Conservation (phyloP, 2,888 invertebrate genomes). For the Drosophila kokeensis region DNA sequence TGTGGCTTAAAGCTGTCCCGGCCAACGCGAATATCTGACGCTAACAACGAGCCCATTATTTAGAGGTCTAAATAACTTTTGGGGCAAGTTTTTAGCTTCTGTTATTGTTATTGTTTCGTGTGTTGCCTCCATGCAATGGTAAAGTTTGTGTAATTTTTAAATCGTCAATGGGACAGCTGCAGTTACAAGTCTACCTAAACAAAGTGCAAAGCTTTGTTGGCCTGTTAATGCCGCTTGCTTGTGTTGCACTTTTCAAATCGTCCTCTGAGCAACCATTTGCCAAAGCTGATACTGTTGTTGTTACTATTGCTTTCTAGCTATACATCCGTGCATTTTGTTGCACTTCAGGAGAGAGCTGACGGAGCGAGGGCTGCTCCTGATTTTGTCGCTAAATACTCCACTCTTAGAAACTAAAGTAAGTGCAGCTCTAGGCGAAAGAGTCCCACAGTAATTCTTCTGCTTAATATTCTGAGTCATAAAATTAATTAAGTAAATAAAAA, state of each 20-base stretch:
- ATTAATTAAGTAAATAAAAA: not conserved
- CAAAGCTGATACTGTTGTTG: slow-evolving; percentile 60
- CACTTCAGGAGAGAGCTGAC: slow-evolving; percentile 49
- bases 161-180: slow-evolving; percentile 42
- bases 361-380: slow-evolving; percentile 38
- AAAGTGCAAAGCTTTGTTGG: slow-evolving; percentile 44
- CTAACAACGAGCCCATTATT: slow-evolving; percentile 33
- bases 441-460: not conserved
- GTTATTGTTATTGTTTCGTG: slow-evolving; percentile 40
- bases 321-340: slow-evolving; percentile 72
- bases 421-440: not conserved
- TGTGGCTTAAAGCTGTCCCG: slow-evolving; percentile 31
- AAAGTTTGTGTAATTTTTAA: slow-evolving; percentile 67
- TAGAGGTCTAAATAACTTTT: slow-evolving; percentile 21
- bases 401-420: not conserved
- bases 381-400: not conserved
- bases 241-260: slow-evolving; percentile 73
- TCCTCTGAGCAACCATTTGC: slow-evolving; percentile 63
- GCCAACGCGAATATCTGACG: not conserved
- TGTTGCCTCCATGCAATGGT: slow-evolving; percentile 18
- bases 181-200: slow-evolving; percentile 20
- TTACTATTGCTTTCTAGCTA: slow-evolving; percentile 34
- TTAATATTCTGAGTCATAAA: not conserved
- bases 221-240: slow-evolving; percentile 53
- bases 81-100: slow-evolving; percentile 20